Conservation (phyloP, 2,888 invertebrate species). For the Caenorhabditis zanzibari region DNA sequence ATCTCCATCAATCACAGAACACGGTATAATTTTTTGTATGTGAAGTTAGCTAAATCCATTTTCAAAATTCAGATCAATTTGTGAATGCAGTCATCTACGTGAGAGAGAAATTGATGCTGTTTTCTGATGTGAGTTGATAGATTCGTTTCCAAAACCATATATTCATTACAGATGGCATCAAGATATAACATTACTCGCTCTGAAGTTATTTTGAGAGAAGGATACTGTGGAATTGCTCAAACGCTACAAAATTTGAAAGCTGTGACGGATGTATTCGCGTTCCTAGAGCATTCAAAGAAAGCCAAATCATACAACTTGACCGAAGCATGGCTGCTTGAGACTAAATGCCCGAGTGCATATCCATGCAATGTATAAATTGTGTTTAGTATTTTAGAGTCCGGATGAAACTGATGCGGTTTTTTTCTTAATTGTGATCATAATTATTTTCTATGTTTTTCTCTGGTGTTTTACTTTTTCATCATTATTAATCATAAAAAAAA, state of each 20-base stretch:
- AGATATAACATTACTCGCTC: neutral
- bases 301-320: neutral
- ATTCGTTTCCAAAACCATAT: neutral
- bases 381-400: neutral
- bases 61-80: conserved; percentile 21
- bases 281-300: neutral
- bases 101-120: neutral
- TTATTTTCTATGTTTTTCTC: neutral
- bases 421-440: neutral
- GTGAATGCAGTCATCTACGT: neutral
- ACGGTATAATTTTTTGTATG: neutral
- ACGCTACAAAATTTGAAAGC: neutral
- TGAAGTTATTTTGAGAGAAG: neutral
- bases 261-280: neutral
- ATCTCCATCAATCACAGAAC: neutral
- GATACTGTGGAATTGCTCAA: conserved; percentile 7
- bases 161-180: neutral
- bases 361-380: neutral
- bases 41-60: too few relatives aligned
- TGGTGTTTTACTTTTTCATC: too few relatives aligned
- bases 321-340: neutral
- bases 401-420: neutral
- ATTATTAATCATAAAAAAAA: too few relatives aligned
- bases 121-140: neutral
- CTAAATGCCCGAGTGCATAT: neutral